Evolutionary conservation across 2,888 invertebrate species (phyloP).

Genomic region (Agrilus mali): DNA sequence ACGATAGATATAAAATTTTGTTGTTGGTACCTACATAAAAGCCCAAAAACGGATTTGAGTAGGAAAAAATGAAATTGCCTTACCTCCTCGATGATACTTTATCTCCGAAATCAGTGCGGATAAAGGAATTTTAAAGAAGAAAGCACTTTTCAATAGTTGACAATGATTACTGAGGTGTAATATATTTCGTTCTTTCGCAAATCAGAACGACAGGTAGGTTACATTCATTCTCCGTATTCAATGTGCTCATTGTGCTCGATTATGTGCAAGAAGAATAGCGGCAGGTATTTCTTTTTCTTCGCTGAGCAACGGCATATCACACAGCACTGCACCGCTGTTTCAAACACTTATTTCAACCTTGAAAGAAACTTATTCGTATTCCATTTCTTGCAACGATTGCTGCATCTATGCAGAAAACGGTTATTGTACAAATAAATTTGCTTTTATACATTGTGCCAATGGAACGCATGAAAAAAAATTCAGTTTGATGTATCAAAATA

Average conservation of each 20-base stretch:
- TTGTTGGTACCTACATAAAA: neutral
- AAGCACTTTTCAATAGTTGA: constrained; percentile 24
- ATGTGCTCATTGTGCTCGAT: constrained; percentile 22
- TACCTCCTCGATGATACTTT: constrained; percentile 16
- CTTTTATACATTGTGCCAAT: too few species aligned
- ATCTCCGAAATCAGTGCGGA: constrained; percentile 13
- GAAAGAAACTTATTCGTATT: too few species aligned
- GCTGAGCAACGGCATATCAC: constrained; percentile 12
- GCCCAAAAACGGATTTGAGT: constrained; percentile 4
- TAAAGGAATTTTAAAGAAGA: constrained; percentile 12
- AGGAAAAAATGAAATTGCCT: neutral
- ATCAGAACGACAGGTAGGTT: constrained; percentile 32
- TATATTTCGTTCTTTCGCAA: constrained; percentile 32
- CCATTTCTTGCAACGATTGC: too few species aligned
- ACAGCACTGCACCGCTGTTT: constrained; percentile 16
- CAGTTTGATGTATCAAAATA: too few species aligned
- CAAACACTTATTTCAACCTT: neutral
- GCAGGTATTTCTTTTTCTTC: constrained; percentile 29
- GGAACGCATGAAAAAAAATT: too few species aligned
- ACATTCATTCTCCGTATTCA: constrained; percentile 25
- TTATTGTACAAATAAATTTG: too few species aligned
- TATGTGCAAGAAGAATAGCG: constrained; percentile 23
- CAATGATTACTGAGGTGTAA: constrained; percentile 31
- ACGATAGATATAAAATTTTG: too few species aligned
- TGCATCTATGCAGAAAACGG: too few species aligned